Base-by-base conservation (phyloP, 2,113 vertebrate genomes). In the Xenopus borealis region DNA sequence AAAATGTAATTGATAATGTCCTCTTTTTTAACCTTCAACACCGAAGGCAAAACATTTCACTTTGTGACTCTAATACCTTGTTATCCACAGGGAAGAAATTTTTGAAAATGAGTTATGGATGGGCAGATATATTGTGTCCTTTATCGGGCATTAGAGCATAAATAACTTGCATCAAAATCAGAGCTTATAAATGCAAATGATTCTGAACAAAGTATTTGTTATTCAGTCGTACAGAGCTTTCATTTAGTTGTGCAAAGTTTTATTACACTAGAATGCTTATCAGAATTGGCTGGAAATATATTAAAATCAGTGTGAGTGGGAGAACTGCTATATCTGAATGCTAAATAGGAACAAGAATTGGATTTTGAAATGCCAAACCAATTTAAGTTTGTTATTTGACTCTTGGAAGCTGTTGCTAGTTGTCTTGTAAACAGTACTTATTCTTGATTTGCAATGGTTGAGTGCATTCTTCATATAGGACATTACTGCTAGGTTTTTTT, bases 341-440 rank as follows among this genome's bases (percentile, higher is more conserved):
- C 67, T 70, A 77, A 77, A 77, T 70, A 27, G 47, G 59, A 77
- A 77, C 67, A 77, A 14, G 33, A 52, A 77, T 70, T 64, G 74
- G 59, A 53, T 64, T 77, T 70, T 70, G 70, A 77, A 77, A 77
- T 77, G 66, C 74, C 74, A 77, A 77, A 69, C 74, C 74, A 77
- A 77, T 70, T 77, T 68, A 77, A 19, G 33, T 77, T 70, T 61
- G 74, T 77, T 77, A 70, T 77, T 57, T 77, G 59, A 64, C 57
- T 77, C 66, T 64, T 70, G 67, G 59, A 77, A 70, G 58, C 66
- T 64, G 59, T 64, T 76, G 66, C 74, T 69, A 63, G 59, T 63
- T 75, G 46, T 52, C n/a, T 75, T 69, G 66, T 75, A 75, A 69
- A 75, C 46, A 75, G 66, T 75, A 75, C 58, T 69, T 77, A 70